These are phyloP conservation scores for Nannoperca australis DNA, from an alignment of 2,797 vertebrate species.

Conservation along the genomic window DNA sequence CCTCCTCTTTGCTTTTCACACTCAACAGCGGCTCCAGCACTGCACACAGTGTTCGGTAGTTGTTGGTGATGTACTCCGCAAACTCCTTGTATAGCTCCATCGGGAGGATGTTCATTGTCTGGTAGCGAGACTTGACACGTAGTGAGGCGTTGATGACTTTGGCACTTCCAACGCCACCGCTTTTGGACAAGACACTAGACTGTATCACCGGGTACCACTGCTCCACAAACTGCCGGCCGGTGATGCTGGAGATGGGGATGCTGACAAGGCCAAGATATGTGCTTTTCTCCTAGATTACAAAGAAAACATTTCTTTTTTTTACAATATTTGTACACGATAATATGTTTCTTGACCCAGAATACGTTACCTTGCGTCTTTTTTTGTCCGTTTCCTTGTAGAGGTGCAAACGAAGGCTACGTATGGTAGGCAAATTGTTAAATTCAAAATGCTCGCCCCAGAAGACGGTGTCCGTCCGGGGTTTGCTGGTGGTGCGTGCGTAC, in stretches of 20 bases:
- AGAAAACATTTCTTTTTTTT: not conserved
- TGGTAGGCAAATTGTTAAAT: slow-evolving; percentile 96
- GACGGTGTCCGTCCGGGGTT: slow-evolving; percentile 94
- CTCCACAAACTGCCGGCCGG: slow-evolving; percentile 96
- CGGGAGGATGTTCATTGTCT: slow-evolving; percentile 98
- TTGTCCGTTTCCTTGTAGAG: slow-evolving; percentile 98
- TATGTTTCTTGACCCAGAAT: not conserved
- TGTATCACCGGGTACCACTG: slow-evolving; percentile 98
- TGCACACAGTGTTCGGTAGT: slow-evolving; percentile 94
- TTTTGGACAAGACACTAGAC: slow-evolving; percentile 88
- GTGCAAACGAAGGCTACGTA: slow-evolving; percentile 94
- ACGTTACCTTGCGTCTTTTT: slow-evolving; percentile 91
- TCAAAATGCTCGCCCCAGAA: slow-evolving; percentile 99
- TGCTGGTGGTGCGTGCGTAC: slow-evolving; percentile 97
- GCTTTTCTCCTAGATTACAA: slow-evolving; percentile 90
- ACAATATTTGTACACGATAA: not conserved
- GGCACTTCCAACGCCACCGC: slow-evolving; percentile 86
- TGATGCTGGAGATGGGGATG: slow-evolving; percentile 96
- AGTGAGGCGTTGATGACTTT: slow-evolving; percentile 95
- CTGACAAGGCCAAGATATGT: slow-evolving; percentile 97
- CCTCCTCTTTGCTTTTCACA: slow-evolving; percentile 98
- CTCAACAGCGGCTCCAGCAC: slow-evolving; percentile 95
- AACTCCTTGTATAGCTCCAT: slow-evolving; percentile 99
- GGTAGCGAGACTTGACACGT: slow-evolving; percentile 95
- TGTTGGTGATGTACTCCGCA: slow-evolving; percentile 97